Base-by-base conservation (phyloP, 2,888 invertebrate genomes). In the Callosobruchus maculatus region DNA sequence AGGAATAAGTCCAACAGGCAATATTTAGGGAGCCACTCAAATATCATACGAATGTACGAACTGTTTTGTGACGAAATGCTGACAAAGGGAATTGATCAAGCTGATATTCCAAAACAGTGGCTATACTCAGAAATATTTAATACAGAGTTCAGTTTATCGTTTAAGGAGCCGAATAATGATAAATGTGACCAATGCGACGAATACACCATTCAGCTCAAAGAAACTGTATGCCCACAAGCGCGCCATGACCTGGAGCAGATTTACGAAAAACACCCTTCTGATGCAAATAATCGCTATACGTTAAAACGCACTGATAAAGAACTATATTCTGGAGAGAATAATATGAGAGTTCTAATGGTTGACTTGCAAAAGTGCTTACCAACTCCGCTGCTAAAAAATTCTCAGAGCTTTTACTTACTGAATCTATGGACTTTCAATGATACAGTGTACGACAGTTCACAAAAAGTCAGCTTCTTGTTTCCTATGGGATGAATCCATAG, bases 401-500 rank as follows among this genome's bases (percentile, higher is more conserved):
- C 74, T 18, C 78, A 78, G 30, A 78, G 78, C 68, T 78, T 78
- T 72, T 76, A 77, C 70, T 74, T 75, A 13, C 71, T 78, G 21
- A 78, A 78, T 67, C 71, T 78, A 3, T 78, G 76, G 77, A 74
- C 75, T 20, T 77, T 71, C 30, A 78, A 78, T 71, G 76, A 75
- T 21, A 78, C 77, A 0, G 70, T 77, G n/a, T 67, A 72, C 22
- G 74, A 77, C 70, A 26, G 76, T 18, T 75, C 75, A 70, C 67
- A 68, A 22, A n/a, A 77, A 77, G 30, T 69, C 72, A 67, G 66
- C 71, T n/a, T 77, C 66, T 67, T 74, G 77, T 73, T 69, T 74
- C n/a, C 74, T 74, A 71, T 78, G 77, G 78, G 78, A 79, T 66
- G 78, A 79, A 73, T 74, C 72, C 70, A 69, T 78, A 71, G 72